Evolutionary conservation across 1,140 invertebrate species (phyloP), one percentile per base, ranked within the genome.

Genomic region (Antheraea mylitta): DNA sequence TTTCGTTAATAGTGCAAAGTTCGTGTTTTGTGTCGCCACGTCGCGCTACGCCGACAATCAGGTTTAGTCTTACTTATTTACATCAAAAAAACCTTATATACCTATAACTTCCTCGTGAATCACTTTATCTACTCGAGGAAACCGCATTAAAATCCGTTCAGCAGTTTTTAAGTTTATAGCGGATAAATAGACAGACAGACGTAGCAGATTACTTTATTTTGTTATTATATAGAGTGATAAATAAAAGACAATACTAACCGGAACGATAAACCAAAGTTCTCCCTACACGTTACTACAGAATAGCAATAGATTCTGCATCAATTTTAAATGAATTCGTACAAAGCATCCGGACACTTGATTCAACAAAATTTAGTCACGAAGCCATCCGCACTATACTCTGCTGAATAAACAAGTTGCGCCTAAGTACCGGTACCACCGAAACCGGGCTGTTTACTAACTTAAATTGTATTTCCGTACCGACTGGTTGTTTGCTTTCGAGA

Each of bases 391-490:
- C 45, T 53, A n/a, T 53, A n/a, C 16, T 16, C 45, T 53, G 38
- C 2, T 53, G 13, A 53, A 53, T 70, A 81, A 79, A 81, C 74
- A 79, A 74, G 67, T 68, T 62, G 62, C 60, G 19, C 61, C 63
- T 53, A 53, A 36, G 48, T 61, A 53, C 68, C 11, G 61, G 37
- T 66, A 66, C 64, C 72, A 70, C 68, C 62, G 63, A 70, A 75
- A 72, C 68, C 65, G 69, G n/a, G 37, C 67, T 79, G 73, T 77
- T 79, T 72, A 75, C 77, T 61, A 79, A 79, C 77, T 77, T 76
- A 77, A 79, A 79, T 79, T 79, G 77, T 79, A 69, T 77, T 78
- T 77, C 66, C 66, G 68, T 72, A 70, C 73, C 68, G 69, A 76
- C 66, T 67, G 61, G 37, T 59, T 76, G 76, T 82, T 82, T 80